phyloP scores from a whole-genome alignment of 2,797 vertebrate genomes.

The Micromesistius poutassou region DNA sequence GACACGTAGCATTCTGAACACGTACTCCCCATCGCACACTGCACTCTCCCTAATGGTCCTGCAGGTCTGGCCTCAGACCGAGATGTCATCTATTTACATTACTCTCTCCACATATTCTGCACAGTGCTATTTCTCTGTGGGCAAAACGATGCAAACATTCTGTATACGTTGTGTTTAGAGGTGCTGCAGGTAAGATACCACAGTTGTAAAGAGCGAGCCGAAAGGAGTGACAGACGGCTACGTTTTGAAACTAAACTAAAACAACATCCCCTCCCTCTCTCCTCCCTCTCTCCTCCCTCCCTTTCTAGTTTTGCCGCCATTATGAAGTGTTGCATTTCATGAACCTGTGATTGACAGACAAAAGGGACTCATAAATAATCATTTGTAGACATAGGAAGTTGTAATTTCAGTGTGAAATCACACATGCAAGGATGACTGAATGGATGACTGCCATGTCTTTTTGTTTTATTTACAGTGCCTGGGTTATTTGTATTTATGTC shows the following conservation, averaged over 20 bases:
- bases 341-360: not conserved
- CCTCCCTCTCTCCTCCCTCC: not conserved
- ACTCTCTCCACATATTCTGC: not conserved
- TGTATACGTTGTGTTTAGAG: not conserved
- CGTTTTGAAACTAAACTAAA: not conserved
- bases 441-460: not conserved
- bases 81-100: slow-evolving; percentile 54
- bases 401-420: not conserved
- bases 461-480: not conserved
- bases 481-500: not conserved
- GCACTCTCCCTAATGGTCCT: slow-evolving; percentile 46
- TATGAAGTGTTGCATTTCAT: not conserved
- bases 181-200: not conserved
- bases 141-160: not conserved
- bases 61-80: slow-evolving; percentile 47
- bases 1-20: not conserved
- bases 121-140: not conserved
- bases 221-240: not conserved
- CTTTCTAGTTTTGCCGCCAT: not conserved
- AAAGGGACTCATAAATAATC: not conserved
- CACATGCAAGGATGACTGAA: not conserved
- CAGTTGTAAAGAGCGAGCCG: not conserved
- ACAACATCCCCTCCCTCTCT: not conserved
- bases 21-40: slow-evolving; percentile 17
- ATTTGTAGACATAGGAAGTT: not conserved